Evolutionary conservation across 2,888 invertebrate genomes (phyloP).

Genomic region (Trisateles emortualis): DNA sequence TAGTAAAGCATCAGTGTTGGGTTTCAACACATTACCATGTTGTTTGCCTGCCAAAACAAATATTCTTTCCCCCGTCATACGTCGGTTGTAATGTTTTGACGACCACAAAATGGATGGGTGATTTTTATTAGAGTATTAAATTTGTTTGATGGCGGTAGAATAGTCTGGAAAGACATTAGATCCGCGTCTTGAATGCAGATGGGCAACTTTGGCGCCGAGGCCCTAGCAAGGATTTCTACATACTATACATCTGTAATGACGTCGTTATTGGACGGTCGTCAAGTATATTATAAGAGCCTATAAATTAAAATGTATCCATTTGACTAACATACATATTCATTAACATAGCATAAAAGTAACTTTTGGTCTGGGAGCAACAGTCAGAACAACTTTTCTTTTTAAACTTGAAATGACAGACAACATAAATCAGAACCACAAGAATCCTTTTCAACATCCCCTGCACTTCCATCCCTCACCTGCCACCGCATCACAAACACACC

Average conservation of each 20-base stretch:
- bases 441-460: constrained; percentile 6
- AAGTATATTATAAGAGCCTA: neutral
- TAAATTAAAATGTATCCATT: too few species aligned
- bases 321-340: neutral
- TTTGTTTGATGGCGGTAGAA: constrained; percentile 7
- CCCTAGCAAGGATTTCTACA: constrained; percentile 33
- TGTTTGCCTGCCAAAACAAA: constrained; percentile 58
- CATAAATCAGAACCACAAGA: neutral
- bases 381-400: too few species aligned
- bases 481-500: constrained; percentile 11
- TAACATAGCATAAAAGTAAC: too few species aligned
- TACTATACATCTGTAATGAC: constrained; percentile 31
- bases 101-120: constrained; percentile 41
- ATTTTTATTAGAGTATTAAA: constrained; percentile 38
- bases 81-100: constrained; percentile 42
- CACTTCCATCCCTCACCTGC: constrained; percentile 7
- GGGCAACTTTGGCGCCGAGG: constrained; percentile 38
- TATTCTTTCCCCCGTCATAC: constrained; percentile 47
- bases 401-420: neutral
- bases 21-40: constrained; percentile 57
- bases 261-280: constrained; percentile 23
- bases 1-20: constrained; percentile 43
- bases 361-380: too few species aligned
- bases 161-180: constrained; percentile 24
- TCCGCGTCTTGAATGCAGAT: constrained; percentile 39